phyloP scores from a whole-genome alignment of 2,888 invertebrate species.

The Yponomeuta plumbellus region DNA sequence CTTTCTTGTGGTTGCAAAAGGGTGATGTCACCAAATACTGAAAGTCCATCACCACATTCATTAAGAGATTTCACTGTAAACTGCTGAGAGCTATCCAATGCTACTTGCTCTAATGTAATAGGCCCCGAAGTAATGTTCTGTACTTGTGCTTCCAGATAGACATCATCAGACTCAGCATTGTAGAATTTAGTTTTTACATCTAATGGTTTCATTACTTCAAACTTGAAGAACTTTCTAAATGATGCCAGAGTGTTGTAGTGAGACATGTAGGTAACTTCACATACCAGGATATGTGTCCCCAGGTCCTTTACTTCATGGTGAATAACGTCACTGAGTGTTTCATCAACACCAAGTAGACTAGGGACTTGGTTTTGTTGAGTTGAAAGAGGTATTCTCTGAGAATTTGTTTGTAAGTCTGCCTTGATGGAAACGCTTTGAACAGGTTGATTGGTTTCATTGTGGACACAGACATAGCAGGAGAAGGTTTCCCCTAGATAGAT shows the following conservation, averaged over 20 bases:
- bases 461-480: constrained; percentile 97
- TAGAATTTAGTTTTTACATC: constrained; percentile 99
- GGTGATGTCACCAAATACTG: constrained; percentile 87
- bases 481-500: constrained; percentile 99
- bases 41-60: constrained; percentile 78
- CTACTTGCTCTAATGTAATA: constrained; percentile 95
- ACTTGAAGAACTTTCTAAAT: constrained; percentile 98
- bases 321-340: constrained; percentile 95
- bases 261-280: constrained; percentile 94
- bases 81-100: constrained; percentile 92
- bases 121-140: constrained; percentile 96
- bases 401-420: constrained; percentile 95
- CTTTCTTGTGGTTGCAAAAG: constrained; percentile 92
- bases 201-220: constrained; percentile 97
- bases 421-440: constrained; percentile 91
- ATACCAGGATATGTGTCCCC: constrained; percentile 97
- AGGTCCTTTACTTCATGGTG: constrained; percentile 99
- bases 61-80: constrained; percentile 89
- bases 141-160: constrained; percentile 82
- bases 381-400: constrained; percentile 89
- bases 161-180: constrained; percentile 91
- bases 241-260: constrained; percentile 85
- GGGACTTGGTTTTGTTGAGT: constrained; percentile 81
- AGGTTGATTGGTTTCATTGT: constrained; percentile 92
- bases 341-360: constrained; percentile 81